Evolutionary conservation across 2,797 vertebrate species (phyloP).

Genomic region (Lepus townsendii): DNA sequence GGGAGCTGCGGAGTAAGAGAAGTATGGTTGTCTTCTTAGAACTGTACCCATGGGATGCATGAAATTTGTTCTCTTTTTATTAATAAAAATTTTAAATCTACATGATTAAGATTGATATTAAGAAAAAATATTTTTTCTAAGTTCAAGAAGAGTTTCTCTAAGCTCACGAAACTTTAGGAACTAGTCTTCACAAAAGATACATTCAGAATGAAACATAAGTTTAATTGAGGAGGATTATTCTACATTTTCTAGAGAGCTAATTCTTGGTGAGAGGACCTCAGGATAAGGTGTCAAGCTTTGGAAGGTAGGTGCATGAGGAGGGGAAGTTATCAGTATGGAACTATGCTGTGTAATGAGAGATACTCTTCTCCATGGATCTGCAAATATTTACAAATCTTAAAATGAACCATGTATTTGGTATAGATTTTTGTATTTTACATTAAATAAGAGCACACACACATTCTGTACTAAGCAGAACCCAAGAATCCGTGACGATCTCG

Average conservation of each 20-base stretch:
- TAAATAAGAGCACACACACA: not conserved
- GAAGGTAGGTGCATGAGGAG: not conserved
- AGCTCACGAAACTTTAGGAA: not conserved
- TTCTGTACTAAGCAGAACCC: not conserved
- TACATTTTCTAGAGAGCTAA: not conserved
- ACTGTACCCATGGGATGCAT: too few relatives aligned
- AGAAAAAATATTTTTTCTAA: slow-evolving; percentile 2
- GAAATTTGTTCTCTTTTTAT: too few relatives aligned
- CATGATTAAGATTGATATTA: not conserved
- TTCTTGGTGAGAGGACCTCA: not conserved
- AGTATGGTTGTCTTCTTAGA: too few relatives aligned
- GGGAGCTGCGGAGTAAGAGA: too few relatives aligned
- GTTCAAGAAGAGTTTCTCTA: not conserved
- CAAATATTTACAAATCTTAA: slow-evolving; percentile 4
- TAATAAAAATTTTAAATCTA: not conserved
- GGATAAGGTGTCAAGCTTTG: not conserved
- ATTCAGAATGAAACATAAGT: not conserved
- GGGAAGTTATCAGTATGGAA: not conserved
- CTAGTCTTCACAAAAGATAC: not conserved
- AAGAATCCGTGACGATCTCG: not conserved
- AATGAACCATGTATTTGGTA: not conserved
- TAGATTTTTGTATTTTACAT: not conserved
- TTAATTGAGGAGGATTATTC: not conserved
- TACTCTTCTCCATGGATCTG: not conserved
- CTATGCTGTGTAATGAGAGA: not conserved